Conservation (phyloP, 2,888 invertebrate species). For the Eristalis pertinax region DNA sequence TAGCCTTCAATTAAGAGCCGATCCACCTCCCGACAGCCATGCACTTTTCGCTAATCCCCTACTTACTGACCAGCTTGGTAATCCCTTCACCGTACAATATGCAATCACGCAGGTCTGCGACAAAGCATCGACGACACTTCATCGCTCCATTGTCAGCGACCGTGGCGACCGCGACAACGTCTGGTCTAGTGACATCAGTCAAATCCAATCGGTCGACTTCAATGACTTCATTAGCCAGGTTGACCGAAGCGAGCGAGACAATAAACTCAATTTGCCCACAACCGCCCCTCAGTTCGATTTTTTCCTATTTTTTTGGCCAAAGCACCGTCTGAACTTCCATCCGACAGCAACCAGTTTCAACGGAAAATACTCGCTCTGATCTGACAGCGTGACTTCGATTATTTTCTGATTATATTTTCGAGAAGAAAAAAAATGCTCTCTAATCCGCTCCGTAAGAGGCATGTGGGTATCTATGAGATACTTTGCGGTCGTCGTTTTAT, state of each 20-base stretch:
- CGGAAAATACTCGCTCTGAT: conserved; percentile 3
- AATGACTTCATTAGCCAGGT: conserved; percentile 52
- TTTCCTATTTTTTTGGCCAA: not conserved
- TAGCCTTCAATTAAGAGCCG: not conserved
- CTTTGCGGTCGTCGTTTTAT: conserved; percentile 9
- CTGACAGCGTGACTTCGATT: conserved; percentile 20
- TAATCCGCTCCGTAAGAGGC: not conserved
- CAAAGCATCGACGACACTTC: not conserved
- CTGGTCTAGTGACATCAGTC: conserved; percentile 2
- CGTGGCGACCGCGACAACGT: not conserved
- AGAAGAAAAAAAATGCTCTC: not conserved
- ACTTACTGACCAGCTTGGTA: not conserved
- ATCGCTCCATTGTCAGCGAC: not conserved
- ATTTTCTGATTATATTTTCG: not conserved
- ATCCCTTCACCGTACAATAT: not conserved
- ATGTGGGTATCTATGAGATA: conserved; percentile 14
- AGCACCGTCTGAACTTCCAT: not conserved
- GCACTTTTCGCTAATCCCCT: not conserved
- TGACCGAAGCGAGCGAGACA: conserved; percentile 31
- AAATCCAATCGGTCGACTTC: conserved; percentile 18
- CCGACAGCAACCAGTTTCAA: not conserved
- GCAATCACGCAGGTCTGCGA: not conserved
- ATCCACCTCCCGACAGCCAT: not conserved
- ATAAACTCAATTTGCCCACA: conserved; percentile 4
- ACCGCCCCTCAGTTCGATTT: not conserved